phyloP scores from a whole-genome alignment of 1,140 invertebrate genomes.

The Pseudomyrmex concolor region DNA sequence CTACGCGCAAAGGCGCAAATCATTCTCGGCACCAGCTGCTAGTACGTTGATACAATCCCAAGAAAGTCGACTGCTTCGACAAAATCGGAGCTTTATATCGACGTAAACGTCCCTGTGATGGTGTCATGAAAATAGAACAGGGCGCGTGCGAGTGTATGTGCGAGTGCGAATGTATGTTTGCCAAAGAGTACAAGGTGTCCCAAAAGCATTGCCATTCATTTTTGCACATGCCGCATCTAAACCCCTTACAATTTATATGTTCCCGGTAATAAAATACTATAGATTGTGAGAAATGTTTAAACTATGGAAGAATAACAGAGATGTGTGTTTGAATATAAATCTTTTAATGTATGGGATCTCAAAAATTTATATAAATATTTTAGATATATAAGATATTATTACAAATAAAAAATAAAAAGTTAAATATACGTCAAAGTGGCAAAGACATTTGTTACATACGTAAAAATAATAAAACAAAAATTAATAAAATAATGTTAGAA shows the following conservation, averaged over 20 bases:
- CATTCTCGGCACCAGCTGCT: slow-evolving; percentile 62
- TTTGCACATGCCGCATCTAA: background rate
- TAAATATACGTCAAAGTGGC: background rate
- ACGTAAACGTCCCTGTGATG: slow-evolving; percentile 27
- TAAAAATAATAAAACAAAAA: background rate
- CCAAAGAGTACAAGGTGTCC: slow-evolving; percentile 10
- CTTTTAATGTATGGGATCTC: background rate
- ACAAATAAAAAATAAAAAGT: background rate
- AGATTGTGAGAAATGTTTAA: background rate
- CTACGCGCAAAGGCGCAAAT: slow-evolving; percentile 56
- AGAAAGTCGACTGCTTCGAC: slow-evolving; percentile 63
- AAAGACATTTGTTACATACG: background rate
- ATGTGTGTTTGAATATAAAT: background rate
- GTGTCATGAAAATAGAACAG: slow-evolving; percentile 54
- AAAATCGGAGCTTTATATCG: slow-evolving; percentile 62
- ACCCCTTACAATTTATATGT: background rate
- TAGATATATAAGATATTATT: background rate
- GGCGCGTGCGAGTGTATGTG: background rate
- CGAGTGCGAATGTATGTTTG: slow-evolving; percentile 1
- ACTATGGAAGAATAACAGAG: background rate
- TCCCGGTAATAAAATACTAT: background rate
- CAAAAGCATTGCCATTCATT: background rate
- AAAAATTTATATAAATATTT: background rate
- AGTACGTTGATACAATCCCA: slow-evolving; percentile 56
- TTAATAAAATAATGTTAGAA: background rate